phyloP scores from a whole-genome alignment of 2,888 invertebrate species.

The Eupithecia insigniata region DNA sequence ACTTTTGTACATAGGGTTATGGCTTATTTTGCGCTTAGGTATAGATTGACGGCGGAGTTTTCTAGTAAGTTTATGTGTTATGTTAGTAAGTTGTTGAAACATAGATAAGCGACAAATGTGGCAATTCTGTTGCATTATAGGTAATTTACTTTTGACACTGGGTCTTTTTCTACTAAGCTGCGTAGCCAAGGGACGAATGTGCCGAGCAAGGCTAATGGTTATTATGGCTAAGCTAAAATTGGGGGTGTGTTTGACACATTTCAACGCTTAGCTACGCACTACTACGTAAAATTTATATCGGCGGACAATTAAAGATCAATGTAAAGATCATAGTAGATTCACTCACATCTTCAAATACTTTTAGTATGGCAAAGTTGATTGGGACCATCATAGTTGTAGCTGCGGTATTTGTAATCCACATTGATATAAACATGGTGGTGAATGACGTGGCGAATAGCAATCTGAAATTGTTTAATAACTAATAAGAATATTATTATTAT shows the following conservation, averaged over 20 bases:
- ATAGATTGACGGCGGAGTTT: constrained; percentile 82
- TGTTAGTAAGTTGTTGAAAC: constrained; percentile 81
- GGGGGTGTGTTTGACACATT: neutral
- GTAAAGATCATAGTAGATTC: neutral
- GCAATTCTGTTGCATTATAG: neutral
- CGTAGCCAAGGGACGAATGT: neutral
- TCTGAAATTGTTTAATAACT: constrained; percentile 67
- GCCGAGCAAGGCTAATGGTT: no score
- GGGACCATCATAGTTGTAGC: constrained; percentile 96
- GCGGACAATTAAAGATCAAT: neutral
- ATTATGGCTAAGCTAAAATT: no score
- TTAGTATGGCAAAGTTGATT: constrained; percentile 91
- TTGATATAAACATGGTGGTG: constrained; percentile 94
- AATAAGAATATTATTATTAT: neutral
- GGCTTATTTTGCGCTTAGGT: constrained; percentile 84
- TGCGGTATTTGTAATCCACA: constrained; percentile 98
- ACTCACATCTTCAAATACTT: constrained; percentile 89
- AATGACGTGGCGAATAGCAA: constrained; percentile 91
- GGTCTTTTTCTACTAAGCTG: neutral
- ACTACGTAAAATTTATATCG: neutral
- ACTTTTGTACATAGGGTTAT: constrained; percentile 80
- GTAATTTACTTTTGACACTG: neutral
- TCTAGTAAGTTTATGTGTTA: constrained; percentile 82
- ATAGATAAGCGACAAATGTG: constrained; percentile 63
- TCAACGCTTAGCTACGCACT: neutral